A percentile compares a stretch with the other conserved stretches of the same genome.
phyloP scores from a whole-genome alignment of 2,888 invertebrate species.

The Tachina lurida region DNA sequence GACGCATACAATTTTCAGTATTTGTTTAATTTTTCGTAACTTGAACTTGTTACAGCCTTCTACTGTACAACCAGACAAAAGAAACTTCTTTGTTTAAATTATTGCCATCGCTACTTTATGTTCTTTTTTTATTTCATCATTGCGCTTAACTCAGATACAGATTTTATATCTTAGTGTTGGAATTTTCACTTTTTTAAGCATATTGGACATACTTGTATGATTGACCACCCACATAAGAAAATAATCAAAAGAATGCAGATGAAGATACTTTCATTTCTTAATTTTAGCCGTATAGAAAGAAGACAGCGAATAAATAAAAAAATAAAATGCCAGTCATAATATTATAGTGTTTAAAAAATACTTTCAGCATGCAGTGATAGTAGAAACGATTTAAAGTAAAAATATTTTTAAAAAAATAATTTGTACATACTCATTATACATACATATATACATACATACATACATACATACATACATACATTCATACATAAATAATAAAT shows the following conservation, averaged over 20 bases:
- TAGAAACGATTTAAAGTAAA: neutral
- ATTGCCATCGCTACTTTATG: conserved; percentile 13
- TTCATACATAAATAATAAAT: too few relatives aligned
- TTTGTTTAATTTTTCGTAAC: neutral
- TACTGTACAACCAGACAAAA: conserved; percentile 1
- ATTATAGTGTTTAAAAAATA: conserved; percentile 26
- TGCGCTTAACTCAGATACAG: neutral
- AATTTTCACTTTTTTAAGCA: conserved; percentile 49
- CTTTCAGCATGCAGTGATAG: neutral
- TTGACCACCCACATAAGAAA: conserved; percentile 59
- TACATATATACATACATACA: too few relatives aligned
- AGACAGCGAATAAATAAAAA: neutral
- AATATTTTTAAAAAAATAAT: neutral
- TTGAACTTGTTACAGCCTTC: conserved; percentile 5
- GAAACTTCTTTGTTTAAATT: conserved; percentile 13
- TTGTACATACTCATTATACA: too few relatives aligned
- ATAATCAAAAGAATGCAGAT: conserved; percentile 17
- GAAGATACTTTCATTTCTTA: conserved; percentile 23
- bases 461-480: too few relatives aligned
- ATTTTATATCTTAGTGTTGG: neutral
- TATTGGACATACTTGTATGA: conserved; percentile 50
- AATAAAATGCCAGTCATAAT: neutral
- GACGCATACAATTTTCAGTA: neutral
- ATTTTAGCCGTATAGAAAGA: neutral
- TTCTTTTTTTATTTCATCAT: neutral